Percentiles rank a stretch among this genome's conserved stretches.
Conservation (phyloP, 2,113 vertebrate genomes). For the Procavia capensis region DNA sequence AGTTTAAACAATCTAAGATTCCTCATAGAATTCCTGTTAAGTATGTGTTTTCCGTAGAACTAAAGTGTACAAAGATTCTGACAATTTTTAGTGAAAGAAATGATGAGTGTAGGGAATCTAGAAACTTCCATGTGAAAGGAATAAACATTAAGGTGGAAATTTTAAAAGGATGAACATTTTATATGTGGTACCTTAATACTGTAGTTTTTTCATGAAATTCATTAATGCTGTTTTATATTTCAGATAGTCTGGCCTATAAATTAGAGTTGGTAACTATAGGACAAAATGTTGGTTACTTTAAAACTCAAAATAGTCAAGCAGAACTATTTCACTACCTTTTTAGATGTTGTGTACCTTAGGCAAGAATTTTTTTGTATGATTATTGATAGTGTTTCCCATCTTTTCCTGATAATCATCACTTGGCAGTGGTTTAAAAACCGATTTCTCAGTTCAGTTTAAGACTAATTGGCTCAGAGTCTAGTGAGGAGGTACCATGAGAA, state of each 20-base stretch:
- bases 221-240: conserved; percentile 17
- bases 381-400: background rate
- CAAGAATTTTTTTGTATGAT: background rate
- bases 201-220: background rate
- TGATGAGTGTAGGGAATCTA: background rate
- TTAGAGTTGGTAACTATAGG: background rate
- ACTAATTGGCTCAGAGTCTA: background rate
- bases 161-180: conserved; percentile 18
- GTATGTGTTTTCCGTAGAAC: background rate
- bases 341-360: background rate
- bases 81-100: background rate
- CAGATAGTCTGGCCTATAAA: background rate
- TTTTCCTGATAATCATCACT: background rate
- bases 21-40: background rate
- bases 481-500: background rate
- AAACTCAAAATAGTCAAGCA: background rate
- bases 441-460: background rate
- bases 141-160: background rate
- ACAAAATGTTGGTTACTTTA: background rate
- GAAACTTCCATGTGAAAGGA: conserved; percentile 4
- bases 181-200: background rate
- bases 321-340: background rate
- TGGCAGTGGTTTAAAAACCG: background rate
- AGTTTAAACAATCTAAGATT: background rate
- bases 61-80: background rate